Base-by-base conservation (phyloP, 2,888 invertebrate genomes). In the Nebria salina region DNA sequence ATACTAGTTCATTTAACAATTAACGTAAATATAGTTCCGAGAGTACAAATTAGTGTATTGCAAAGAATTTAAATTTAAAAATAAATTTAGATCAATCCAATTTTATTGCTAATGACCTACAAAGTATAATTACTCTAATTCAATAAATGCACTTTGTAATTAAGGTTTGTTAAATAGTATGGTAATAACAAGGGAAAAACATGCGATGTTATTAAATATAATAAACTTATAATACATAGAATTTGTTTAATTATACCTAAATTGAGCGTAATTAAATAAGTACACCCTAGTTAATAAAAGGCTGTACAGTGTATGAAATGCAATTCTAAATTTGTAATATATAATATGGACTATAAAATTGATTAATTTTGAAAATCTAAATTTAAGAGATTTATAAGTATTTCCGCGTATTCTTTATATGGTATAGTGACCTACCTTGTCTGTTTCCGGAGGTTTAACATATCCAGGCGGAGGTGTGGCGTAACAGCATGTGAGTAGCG, bases 401-500 rank as follows among this genome's bases (percentile, higher is more conserved):
- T 54, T 54, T 54, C 11, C 54, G 8, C 13, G 4, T 54, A 54
- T 11, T 13, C 54, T 54, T 54, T 1, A 43, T 8, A 9, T 9
- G 43, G 43, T 43, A 43, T 43, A n/a, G n/a, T 80, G 83, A 84
- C 86, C 86, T 87, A 90, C 90, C 86, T 89, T 87, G 83, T 89
- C 89, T 82, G 87, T 85, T 84, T 87, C 87, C 65, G 86, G 86
- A 82, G 87, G 86, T 83, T 88, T 88, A 65, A 88, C 86, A 83
- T 88, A 88, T 83, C 88, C 89, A 70, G 89, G 87, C 76, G 90
- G 89, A 70, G 89, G 87, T 81, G 86, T 87, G 75, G 86, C 86
- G 82, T 84, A 75, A 73, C 73, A 70, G 15, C 76, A 82, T 70
- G 77, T 75, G 42, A 82, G 70, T 42, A 82, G 54, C 72, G 73